Conservation (phyloP, 1,140 invertebrate genomes). For the Hestina assimilis region DNA sequence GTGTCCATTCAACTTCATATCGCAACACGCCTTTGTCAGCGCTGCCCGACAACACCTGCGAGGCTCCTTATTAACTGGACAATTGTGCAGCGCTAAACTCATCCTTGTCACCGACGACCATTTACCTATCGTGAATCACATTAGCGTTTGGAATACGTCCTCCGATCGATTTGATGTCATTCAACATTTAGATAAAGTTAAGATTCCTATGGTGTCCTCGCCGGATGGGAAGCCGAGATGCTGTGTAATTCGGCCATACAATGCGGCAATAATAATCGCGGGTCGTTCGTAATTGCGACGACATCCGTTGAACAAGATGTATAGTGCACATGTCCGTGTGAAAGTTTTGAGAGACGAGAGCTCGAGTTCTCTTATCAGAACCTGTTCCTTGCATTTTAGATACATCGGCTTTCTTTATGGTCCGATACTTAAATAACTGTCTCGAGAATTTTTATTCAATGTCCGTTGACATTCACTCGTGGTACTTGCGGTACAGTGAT, state of each 20-base stretch:
- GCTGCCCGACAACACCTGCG: conserved; percentile 15
- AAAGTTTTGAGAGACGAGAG: conserved; percentile 52
- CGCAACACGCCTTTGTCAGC: conserved; percentile 15
- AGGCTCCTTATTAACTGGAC: conserved; percentile 11
- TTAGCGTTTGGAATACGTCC: conserved; percentile 4
- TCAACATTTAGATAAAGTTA: conserved; percentile 27
- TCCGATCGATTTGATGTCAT: conserved; percentile 4
- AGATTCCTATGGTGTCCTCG: conserved; percentile 17
- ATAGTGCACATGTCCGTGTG: conserved; percentile 61
- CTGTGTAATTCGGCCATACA: conserved; percentile 65
- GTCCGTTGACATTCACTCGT: conserved; percentile 6
- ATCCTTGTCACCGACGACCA: conserved; percentile 10
- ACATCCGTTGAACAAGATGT: conserved; percentile 57
- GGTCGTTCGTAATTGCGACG: conserved; percentile 61
- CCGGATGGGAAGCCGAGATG: conserved; percentile 69
- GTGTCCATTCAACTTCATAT: conserved; percentile 31
- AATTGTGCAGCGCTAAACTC: conserved; percentile 14
- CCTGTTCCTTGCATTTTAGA: conserved; percentile 58
- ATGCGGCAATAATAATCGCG: conserved; percentile 69
- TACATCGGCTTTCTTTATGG: conserved; percentile 59
- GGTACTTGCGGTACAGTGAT: conserved; percentile 1
- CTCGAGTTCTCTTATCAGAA: conserved; percentile 49
- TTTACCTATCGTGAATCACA: conserved; percentile 5
- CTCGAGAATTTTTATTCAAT: conserved; percentile 38
- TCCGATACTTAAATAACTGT: conserved; percentile 44